Evolutionary conservation across 2,797 vertebrate genomes (phyloP), one percentile per base, ranked within the genome.

Genomic region (Rhinella marina): DNA sequence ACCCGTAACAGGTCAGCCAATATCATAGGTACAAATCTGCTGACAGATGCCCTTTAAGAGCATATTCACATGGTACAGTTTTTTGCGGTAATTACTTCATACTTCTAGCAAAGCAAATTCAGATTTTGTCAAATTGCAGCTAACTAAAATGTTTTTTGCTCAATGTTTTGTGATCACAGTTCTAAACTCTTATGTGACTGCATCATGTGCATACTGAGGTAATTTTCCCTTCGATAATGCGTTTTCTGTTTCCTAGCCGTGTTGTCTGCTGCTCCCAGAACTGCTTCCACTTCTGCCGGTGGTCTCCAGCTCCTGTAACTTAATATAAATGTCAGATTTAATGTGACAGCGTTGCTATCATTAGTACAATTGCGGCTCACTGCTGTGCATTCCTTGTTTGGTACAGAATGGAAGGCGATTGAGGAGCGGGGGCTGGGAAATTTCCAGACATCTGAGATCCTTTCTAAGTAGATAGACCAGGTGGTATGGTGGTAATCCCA

Each of bases 401-500:
- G 84, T 62, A 29, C 21, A 57, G 85, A 75, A 79, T 78, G 27
- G 85, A 85, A 85, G 83, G 82, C 73, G 82, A 83, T 83, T 83
- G 64, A 83, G 82, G 54, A 54, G 70, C 27, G 83, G 88, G 88
- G 88, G 88, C 62, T 81, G 84, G 88, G 70, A 82, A 56, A 68
- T 77, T 80, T 81, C 78, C 84, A 89, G 88, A 82, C 88, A 89
- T 89, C 59, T 86, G 88, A 86, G 70, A 77, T 77, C 84, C 61
- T 66, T 75, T 86, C 72, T 78, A 82, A 86, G 84, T 21, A 59
- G 88, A 82, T 86, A 68, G 48, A 77, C 88, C 88, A 89, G 88
- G 88, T 89, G 88, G 88, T 86, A 82, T 59, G 72, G 79, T 89
- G 84, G 84, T 89, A 89, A 89, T 89, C 84, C 88, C 84, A 77